These are phyloP conservation scores for Gymnocephalus cernua DNA, from an alignment of 2,113 vertebrate species.

Conservation along the genomic window DNA sequence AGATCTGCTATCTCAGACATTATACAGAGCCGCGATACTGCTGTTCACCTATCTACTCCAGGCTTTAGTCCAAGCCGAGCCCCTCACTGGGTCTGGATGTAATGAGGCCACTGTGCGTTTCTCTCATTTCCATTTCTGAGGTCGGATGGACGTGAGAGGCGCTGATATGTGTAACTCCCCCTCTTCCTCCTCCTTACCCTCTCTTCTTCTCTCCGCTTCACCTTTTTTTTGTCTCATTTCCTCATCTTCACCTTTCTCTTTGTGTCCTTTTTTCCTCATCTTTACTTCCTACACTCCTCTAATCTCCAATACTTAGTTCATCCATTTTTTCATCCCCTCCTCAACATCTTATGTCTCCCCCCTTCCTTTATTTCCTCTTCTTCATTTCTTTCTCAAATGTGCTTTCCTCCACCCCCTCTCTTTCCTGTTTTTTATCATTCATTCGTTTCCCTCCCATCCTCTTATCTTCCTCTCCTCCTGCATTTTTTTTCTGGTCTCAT, in stretches of 20 bases:
- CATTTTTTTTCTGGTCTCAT: too few relatives aligned
- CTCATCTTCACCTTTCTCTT: not conserved
- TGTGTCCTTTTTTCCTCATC: not conserved
- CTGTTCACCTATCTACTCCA: constrained; percentile 50
- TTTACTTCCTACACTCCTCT: not conserved
- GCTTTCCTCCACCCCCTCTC: too few relatives aligned
- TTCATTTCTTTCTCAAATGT: too few relatives aligned
- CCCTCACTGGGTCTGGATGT: constrained; percentile 49
- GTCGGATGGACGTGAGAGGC: constrained; percentile 58
- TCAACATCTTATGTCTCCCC: too few relatives aligned
- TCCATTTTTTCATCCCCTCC: too few relatives aligned
- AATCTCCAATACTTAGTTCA: too few relatives aligned
- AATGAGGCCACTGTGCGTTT: constrained; percentile 69
- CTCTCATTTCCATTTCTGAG: constrained; percentile 67
- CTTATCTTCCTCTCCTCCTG: not conserved
- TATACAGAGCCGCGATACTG: constrained; percentile 59
- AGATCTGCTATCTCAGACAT: constrained; percentile 67
- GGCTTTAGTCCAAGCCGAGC: constrained; percentile 55
- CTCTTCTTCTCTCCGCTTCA: not conserved
- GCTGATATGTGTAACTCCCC: constrained; percentile 16
- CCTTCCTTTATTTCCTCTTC: not conserved
- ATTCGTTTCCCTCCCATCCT: too few relatives aligned
- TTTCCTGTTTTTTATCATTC: too few relatives aligned
- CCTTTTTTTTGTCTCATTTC: too few relatives aligned
- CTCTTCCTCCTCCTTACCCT: fast-evolving